A percentile compares a stretch with the other conserved stretches of the same genome.
These are phyloP conservation scores for Platypus cylindrus DNA, from an alignment of 2,888 invertebrate genomes.

Conservation along the genomic window DNA sequence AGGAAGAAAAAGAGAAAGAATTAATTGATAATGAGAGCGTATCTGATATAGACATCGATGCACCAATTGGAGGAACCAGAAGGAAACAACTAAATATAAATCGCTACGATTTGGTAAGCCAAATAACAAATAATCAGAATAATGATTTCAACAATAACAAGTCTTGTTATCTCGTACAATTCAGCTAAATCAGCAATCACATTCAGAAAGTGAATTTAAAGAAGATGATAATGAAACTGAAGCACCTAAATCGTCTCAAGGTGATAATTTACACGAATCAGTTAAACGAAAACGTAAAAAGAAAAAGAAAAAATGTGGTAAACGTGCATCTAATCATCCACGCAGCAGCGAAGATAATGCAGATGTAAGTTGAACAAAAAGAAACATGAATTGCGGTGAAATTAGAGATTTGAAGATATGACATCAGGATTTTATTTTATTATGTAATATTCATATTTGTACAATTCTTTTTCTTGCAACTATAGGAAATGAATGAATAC, in stretches of 20 bases:
- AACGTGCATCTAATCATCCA: slow-evolving; percentile 35
- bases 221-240: slow-evolving; percentile 55
- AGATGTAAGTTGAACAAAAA: slow-evolving; percentile 43
- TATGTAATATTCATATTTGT: no score
- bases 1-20: slow-evolving; percentile 44
- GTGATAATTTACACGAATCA: slow-evolving; percentile 36
- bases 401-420: no score
- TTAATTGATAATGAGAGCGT: slow-evolving; percentile 34
- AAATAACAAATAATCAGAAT: background rate
- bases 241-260: slow-evolving; percentile 41
- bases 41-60: slow-evolving; percentile 41
- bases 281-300: slow-evolving; percentile 48
- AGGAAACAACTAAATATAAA: slow-evolving; percentile 50
- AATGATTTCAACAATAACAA: slow-evolving; percentile 2
- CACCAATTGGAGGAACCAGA: slow-evolving; percentile 39
- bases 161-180: slow-evolving; percentile 1
- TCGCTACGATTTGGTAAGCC: slow-evolving; percentile 56
- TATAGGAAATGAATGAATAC: no score
- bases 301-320: slow-evolving; percentile 50
- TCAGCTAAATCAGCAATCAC: slow-evolving; percentile 52
- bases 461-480: no score
- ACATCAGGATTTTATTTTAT: no score
- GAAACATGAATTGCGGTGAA: no score
- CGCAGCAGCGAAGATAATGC: slow-evolving; percentile 52
- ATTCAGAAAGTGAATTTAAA: slow-evolving; percentile 56